Conservation (phyloP, 2,113 vertebrate genomes). For the Proteles cristata region DNA sequence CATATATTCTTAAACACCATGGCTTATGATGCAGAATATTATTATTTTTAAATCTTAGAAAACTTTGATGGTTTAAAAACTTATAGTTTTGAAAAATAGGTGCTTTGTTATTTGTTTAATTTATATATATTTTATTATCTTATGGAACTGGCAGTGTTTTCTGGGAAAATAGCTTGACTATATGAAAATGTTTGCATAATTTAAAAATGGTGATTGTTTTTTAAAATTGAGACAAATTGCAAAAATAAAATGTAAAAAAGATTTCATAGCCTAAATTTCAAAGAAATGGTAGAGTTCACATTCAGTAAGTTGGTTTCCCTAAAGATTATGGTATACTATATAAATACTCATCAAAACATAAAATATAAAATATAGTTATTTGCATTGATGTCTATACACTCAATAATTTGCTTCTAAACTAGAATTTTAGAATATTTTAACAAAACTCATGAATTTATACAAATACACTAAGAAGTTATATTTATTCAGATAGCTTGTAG, state of each 20-base stretch:
- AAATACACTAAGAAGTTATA: not conserved
- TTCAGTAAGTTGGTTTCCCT: conserved; percentile 67
- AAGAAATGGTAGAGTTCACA: conserved; percentile 59
- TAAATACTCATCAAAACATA: not conserved
- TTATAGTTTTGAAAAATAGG: not conserved
- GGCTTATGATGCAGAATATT: not conserved
- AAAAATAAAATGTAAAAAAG: conserved; percentile 34
- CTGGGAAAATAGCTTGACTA: not conserved
- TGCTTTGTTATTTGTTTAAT: not conserved
- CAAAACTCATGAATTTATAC: not conserved
- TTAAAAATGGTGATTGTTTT: conserved; percentile 41
- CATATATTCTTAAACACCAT: not conserved
- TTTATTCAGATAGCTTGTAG: not conserved
- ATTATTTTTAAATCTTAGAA: not conserved
- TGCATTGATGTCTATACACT: not conserved
- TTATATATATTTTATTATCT: not conserved
- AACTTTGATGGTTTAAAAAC: not conserved
- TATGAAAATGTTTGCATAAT: not conserved
- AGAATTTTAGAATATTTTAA: conserved; percentile 39
- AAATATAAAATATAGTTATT: not conserved
- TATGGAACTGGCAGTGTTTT: not conserved
- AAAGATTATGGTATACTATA: not conserved
- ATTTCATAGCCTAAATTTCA: conserved; percentile 48
- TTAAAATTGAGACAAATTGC: conserved; percentile 47
- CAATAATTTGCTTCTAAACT: conserved; percentile 60